Percentiles rank a stretch among this genome's conserved stretches.
Conservation (phyloP, 2,113 vertebrate genomes). For the Charina bottae region DNA sequence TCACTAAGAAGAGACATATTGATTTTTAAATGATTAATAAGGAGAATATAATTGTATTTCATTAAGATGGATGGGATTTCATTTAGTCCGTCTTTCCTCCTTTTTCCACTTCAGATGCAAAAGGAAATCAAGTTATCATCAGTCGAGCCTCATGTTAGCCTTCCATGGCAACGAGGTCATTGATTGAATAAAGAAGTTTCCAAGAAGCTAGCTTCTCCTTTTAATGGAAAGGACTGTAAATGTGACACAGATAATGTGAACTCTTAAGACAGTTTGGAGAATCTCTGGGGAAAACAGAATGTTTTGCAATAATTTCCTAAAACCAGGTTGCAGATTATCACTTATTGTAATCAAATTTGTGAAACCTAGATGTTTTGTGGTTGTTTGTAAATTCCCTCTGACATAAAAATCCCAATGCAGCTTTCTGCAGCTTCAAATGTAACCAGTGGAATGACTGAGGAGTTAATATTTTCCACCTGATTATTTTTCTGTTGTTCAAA, state of each 20-base stretch:
- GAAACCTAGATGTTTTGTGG: not conserved
- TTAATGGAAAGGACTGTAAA: constrained; percentile 73
- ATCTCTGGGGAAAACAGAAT: not conserved
- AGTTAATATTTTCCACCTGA: not conserved
- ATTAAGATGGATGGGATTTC: constrained; percentile 99
- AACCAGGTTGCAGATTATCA: constrained; percentile 9
- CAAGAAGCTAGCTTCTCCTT: constrained; percentile 70
- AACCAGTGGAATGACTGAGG: not conserved
- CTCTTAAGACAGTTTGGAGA: constrained; percentile 10
- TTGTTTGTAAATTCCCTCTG: not conserved
- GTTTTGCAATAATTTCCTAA: constrained; percentile 11
- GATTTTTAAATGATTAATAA: constrained; percentile 99
- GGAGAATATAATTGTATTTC: constrained; percentile 99
- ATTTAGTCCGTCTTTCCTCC: constrained; percentile 96
- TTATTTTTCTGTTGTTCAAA: not conserved
- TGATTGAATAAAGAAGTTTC: constrained; percentile 80
- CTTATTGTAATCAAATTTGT: not conserved
- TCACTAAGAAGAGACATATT: constrained; percentile 98
- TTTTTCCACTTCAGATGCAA: constrained; percentile 92
- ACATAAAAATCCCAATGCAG: not conserved
- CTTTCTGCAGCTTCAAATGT: not conserved
- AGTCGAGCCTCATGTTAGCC: constrained; percentile 86
- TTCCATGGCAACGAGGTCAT: constrained; percentile 94
- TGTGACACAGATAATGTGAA: constrained; percentile 46
- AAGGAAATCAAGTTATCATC: constrained; percentile 95